A percentile compares a stretch with the other conserved stretches of the same genome.
phyloP scores from a whole-genome alignment of 2,888 invertebrate species.

The Uropetala carovei region DNA sequence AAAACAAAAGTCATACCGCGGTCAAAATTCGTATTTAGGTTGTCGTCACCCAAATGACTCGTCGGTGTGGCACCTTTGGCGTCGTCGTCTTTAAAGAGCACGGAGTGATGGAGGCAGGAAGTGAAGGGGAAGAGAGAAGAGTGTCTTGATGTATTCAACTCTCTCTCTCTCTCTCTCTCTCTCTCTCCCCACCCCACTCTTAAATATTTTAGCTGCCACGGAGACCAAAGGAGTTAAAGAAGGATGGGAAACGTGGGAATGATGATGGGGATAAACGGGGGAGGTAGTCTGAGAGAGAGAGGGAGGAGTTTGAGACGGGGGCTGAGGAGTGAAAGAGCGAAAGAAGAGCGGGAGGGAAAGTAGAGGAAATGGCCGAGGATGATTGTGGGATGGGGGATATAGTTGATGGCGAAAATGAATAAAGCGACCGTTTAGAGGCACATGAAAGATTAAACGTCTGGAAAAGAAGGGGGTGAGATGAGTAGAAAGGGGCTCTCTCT shows the following conservation, averaged over 20 bases:
- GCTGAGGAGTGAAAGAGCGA: too few species aligned
- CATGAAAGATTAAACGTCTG: not conserved
- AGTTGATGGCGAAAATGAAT: not conserved
- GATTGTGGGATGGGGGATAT: not conserved
- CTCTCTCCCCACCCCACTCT: not conserved
- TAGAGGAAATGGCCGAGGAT: too few species aligned
- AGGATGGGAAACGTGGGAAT: not conserved
- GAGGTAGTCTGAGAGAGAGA: too few species aligned
- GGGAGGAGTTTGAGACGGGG: too few species aligned
- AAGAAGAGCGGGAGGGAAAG: not conserved
- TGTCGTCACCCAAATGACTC: too few species aligned
- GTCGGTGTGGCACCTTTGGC: not conserved
- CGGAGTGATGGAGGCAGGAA: constrained; percentile 6
- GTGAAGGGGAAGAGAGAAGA: not conserved
- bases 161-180: too few species aligned
- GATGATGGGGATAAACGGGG: not conserved
- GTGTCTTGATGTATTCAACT: constrained; percentile 8
- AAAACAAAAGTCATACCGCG: too few species aligned
- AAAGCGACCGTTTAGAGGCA: not conserved
- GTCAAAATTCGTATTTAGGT: too few species aligned
- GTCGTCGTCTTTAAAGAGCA: not conserved
- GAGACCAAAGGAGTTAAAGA: not conserved
- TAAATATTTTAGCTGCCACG: constrained; percentile 56
- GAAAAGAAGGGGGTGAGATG: not conserved
- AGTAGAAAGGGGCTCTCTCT: too few species aligned